These are phyloP conservation scores for Molossus molossus DNA, from an alignment of 2,797 vertebrate species.

Conservation along the genomic window DNA sequence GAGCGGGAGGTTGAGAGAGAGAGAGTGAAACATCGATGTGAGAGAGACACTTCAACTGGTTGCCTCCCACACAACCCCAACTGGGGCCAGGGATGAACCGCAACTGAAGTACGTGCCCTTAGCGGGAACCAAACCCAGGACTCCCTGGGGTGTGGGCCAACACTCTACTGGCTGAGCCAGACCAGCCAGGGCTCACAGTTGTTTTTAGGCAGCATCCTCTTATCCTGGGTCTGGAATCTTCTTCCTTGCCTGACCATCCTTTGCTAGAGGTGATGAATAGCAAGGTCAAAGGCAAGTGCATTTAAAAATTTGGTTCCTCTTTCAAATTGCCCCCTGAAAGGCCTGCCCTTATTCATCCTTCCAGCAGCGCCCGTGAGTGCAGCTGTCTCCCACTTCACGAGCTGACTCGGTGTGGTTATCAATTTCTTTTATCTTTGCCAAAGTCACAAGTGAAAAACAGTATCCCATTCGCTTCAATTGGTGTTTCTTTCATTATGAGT, in stretches of 20 bases:
- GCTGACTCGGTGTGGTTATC: neutral
- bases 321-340: neutral
- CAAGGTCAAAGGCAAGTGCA: neutral
- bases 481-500: slow-evolving; percentile 29
- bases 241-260: neutral
- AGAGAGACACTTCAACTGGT: too few species aligned
- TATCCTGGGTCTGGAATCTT: neutral
- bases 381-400: neutral
- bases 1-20: too few species aligned
- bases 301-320: neutral
- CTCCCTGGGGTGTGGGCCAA: too few species aligned
- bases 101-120: too few species aligned
- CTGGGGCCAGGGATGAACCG: too few species aligned
- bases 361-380: fast-evolving
- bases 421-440: slow-evolving; percentile 7
- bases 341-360: too few species aligned
- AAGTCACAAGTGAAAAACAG: neutral
- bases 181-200: neutral
- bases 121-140: too few species aligned
- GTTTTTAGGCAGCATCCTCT: neutral
- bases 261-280: neutral
- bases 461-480: neutral
- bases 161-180: too few species aligned
- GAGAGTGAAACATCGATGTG: too few species aligned
- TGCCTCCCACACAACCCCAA: too few species aligned